phyloP scores from a whole-genome alignment of 2,888 invertebrate genomes.

The Mamestra brassicae region DNA sequence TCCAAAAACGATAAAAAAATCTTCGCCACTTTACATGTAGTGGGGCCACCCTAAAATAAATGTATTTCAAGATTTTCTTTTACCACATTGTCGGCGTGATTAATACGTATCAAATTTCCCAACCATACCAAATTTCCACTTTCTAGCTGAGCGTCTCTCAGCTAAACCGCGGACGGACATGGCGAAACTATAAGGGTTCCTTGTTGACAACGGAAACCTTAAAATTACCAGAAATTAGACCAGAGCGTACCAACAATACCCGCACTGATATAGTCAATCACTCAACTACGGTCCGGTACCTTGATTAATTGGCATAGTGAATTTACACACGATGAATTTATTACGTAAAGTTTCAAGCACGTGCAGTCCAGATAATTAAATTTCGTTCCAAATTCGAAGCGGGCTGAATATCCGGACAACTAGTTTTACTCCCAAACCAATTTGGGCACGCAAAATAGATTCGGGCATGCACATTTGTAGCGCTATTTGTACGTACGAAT shows the following conservation, averaged over 20 bases:
- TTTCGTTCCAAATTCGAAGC: not conserved
- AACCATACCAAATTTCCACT: too few relatives aligned
- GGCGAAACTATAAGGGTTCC: too few relatives aligned
- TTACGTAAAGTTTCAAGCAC: not conserved
- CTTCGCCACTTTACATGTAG: too few relatives aligned
- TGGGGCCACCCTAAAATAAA: too few relatives aligned
- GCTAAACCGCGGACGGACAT: too few relatives aligned
- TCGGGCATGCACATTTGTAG: not conserved
- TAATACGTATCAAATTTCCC: too few relatives aligned
- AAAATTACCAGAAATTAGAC: not conserved
- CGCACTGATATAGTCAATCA: not conserved
- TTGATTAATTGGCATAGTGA: not conserved
- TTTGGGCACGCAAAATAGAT: not conserved
- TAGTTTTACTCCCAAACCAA: slow-evolving; percentile 14
- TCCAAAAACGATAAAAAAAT: too few relatives aligned
- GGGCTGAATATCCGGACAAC: not conserved
- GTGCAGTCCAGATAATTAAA: not conserved
- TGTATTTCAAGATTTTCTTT: too few relatives aligned
- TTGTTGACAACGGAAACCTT: too few relatives aligned
- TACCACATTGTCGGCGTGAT: too few relatives aligned
- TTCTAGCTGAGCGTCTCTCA: too few relatives aligned
- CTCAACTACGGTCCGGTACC: not conserved
- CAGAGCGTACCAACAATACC: not conserved
- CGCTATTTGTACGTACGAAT: not conserved
- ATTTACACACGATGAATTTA: not conserved